phyloP scores from a whole-genome alignment of 2,797 vertebrate genomes.

The Microctenopoma steveboyesi region DNA sequence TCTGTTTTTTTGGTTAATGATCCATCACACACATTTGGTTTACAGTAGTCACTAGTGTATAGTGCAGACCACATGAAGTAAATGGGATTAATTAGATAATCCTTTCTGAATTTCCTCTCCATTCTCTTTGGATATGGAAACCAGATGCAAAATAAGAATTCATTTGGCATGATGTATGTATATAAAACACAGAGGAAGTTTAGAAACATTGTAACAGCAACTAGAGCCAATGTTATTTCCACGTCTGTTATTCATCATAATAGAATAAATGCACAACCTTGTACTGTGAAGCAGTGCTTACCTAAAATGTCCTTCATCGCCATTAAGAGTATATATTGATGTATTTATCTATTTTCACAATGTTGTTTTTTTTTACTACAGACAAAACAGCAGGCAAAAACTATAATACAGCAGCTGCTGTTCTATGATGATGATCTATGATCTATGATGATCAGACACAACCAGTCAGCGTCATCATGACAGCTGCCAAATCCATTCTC shows the following conservation, averaged over 20 bases:
- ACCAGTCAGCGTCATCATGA: neutral
- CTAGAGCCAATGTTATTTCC: constrained; percentile 15
- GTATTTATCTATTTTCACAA: neutral
- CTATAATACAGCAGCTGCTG: constrained; percentile 15
- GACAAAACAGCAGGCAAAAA: constrained; percentile 21
- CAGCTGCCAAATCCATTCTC: neutral
- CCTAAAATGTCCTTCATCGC: neutral
- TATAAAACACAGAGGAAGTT: constrained; percentile 39
- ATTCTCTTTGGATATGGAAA: constrained; percentile 46
- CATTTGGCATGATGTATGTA: constrained; percentile 45
- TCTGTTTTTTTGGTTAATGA: neutral
- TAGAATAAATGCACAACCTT: constrained; percentile 18
- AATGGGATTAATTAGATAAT: constrained; percentile 49
- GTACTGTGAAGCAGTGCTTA: constrained; percentile 18
- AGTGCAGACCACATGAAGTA: constrained; percentile 4
- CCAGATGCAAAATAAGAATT: constrained; percentile 57
- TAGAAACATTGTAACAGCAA: constrained; percentile 16
- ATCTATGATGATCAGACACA: neutral
- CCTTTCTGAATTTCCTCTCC: constrained; percentile 28
- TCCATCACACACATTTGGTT: constrained; percentile 8
- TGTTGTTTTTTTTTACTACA: constrained; percentile 2
- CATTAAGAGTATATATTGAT: constrained; percentile 2
- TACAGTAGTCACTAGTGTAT: neutral
- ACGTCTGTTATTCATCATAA: constrained; percentile 32
- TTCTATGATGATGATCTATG: neutral